Conservation (phyloP, 1,140 invertebrate genomes). For the Gonioctena quinquepunctata region DNA sequence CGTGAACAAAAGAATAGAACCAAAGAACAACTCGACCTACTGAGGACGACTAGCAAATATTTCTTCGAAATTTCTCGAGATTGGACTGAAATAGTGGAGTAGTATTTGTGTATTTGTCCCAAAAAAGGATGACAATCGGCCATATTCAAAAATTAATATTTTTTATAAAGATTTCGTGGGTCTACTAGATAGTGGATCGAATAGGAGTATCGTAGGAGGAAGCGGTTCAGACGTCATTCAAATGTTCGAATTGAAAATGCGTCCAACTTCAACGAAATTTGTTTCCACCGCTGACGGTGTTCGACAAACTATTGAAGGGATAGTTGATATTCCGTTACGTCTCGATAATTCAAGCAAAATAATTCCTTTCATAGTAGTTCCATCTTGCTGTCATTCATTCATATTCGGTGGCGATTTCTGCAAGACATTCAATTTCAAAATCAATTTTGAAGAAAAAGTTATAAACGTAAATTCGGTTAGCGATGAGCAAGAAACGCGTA, state of each 20-base stretch:
- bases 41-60: no score
- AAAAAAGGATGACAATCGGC: no score
- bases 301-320: background rate
- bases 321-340: background rate
- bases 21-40: no score
- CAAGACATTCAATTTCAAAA: background rate
- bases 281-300: background rate
- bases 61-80: no score
- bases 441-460: background rate
- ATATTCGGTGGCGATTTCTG: slow-evolving; percentile 4
- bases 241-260: background rate
- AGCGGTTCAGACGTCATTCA: background rate
- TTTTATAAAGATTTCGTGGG: background rate
- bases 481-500: background rate
- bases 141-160: no score
- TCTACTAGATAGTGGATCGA: background rate
- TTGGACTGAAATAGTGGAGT: no score
- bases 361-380: background rate
- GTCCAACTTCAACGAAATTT: background rate
- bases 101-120: no score
- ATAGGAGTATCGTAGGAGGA: background rate
- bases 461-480: background rate
- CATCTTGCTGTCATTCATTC: background rate
- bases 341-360: background rate
- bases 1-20: no score